phyloP scores from a whole-genome alignment of 2,113 vertebrate genomes.

The Tamias sibiricus region DNA sequence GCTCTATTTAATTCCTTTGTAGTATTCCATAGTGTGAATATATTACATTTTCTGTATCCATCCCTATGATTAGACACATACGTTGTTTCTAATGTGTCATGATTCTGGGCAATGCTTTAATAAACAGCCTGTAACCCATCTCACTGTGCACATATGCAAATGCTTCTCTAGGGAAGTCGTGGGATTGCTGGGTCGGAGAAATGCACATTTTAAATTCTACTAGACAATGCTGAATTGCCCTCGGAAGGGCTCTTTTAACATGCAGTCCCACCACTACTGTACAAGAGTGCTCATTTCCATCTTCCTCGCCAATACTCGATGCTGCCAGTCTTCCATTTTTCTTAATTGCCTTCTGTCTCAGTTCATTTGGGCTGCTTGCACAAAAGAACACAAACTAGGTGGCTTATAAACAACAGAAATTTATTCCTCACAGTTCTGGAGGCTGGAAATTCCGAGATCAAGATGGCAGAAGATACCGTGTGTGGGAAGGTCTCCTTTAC shows the following conservation, averaged over 20 bases:
- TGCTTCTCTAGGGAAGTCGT: neutral
- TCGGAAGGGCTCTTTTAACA: neutral
- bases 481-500: neutral
- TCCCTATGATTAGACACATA: neutral
- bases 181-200: neutral
- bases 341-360: neutral
- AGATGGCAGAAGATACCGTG: neutral
- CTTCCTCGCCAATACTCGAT: neutral
- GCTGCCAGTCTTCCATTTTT: neutral
- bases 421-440: neutral
- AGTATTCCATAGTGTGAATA: neutral
- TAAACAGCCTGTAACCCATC: neutral
- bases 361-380: neutral
- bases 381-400: too few relatives aligned
- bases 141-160: neutral
- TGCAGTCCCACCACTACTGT: rapidly evolving
- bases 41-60: too few relatives aligned
- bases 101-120: neutral
- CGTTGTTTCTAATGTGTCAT: neutral
- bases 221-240: neutral
- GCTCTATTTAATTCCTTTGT: neutral
- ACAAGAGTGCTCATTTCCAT: neutral
- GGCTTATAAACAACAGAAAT: neutral
- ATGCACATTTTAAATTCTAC: neutral
- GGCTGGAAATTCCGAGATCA: neutral